Percentiles rank a stretch among this genome's conserved stretches.
Evolutionary conservation across 2,888 invertebrate genomes (phyloP).

Genomic region (Mythimna loreyi): DNA sequence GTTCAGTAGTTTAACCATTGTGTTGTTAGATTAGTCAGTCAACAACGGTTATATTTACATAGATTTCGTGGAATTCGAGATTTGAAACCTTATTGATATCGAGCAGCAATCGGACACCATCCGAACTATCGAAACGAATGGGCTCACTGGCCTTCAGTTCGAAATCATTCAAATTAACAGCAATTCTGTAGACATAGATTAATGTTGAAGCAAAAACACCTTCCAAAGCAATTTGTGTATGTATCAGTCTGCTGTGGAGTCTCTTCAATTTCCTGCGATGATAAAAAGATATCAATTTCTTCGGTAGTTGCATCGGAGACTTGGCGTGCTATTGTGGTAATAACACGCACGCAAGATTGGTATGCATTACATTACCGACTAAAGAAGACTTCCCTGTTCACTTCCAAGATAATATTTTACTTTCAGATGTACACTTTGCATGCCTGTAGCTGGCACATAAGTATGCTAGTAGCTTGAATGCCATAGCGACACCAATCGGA

Average conservation of each 20-base stretch:
- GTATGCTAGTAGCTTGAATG: too few relatives aligned
- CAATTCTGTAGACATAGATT: not conserved
- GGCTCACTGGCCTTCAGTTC: conserved; percentile 14
- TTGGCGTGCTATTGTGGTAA: conserved; percentile 46
- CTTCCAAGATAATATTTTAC: conserved; percentile 11
- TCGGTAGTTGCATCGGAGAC: conserved; percentile 51
- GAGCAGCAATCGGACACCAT: conserved; percentile 7
- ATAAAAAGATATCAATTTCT: conserved; percentile 65
- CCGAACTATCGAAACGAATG: conserved; percentile 10
- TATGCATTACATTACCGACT: conserved; percentile 38
- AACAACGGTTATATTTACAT: too few relatives aligned
- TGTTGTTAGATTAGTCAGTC: too few relatives aligned
- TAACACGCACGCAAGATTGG: conserved; percentile 49
- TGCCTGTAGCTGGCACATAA: too few relatives aligned
- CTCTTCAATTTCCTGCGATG: conserved; percentile 47
- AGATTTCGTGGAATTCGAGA: not conserved
- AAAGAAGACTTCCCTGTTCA: conserved; percentile 41
- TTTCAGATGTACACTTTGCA: not conserved
- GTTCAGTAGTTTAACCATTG: too few relatives aligned
- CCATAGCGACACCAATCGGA: too few relatives aligned
- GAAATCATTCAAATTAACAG: conserved; percentile 7
- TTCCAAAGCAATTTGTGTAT: conserved; percentile 8
- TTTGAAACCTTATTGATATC: not conserved
- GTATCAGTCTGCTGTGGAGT: conserved; percentile 13
- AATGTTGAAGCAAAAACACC: conserved; percentile 24